A percentile compares a stretch with the other conserved stretches of the same genome.
Conservation (phyloP, 1,140 invertebrate genomes). For the Caerostris extrusa region DNA sequence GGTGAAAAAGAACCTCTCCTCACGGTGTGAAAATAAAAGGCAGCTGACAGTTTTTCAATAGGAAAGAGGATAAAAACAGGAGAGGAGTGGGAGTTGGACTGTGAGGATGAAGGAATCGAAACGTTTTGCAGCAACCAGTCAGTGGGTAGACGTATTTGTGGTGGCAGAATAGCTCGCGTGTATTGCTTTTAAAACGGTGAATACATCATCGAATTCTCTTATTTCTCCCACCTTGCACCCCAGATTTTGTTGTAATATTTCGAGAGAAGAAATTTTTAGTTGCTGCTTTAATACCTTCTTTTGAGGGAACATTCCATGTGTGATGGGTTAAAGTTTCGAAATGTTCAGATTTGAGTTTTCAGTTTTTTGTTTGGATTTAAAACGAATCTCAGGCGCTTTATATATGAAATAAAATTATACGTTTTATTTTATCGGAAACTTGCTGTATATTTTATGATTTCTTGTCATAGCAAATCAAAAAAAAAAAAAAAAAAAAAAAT, state of each 20-base stretch:
- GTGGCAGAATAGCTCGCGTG: not conserved
- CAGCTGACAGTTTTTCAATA: conserved; percentile 56
- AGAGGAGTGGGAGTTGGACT: not conserved
- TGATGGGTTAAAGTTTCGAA: no score
- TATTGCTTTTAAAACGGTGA: conserved; percentile 61
- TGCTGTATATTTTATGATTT: no score
- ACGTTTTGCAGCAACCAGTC: conserved; percentile 41
- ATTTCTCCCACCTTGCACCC: not conserved
- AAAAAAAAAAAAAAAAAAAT: no score
- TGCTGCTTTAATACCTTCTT: not conserved
- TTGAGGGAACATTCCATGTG: not conserved
- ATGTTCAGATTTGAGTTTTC: no score
- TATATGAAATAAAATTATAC: no score
- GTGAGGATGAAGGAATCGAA: not conserved
- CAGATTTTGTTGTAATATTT: not conserved
- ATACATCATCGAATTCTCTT: conserved; percentile 6
- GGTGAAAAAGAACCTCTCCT: not conserved
- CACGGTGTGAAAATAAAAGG: not conserved
- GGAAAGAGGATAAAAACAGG: not conserved
- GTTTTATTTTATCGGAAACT: no score
- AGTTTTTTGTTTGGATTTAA: no score
- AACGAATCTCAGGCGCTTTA: no score
- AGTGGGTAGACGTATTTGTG: not conserved
- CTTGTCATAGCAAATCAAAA: no score
- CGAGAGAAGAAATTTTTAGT: not conserved